phyloP scores from a whole-genome alignment of 2,113 vertebrate species.

The Syngnathus typhle region DNA sequence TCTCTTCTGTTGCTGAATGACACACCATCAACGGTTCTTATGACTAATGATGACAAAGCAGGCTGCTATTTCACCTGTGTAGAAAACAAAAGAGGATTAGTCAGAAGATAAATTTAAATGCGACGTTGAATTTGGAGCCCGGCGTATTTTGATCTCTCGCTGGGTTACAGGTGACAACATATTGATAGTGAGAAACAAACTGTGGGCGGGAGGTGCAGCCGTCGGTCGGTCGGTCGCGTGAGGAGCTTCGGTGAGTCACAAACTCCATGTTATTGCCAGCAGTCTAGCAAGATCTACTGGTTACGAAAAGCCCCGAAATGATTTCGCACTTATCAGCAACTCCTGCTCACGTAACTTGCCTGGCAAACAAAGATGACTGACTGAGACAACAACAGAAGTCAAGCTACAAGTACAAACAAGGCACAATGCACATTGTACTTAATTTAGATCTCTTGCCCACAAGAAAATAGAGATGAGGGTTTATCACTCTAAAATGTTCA shows the following conservation, averaged over 20 bases:
- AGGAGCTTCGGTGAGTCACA: constrained; percentile 47
- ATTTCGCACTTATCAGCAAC: constrained; percentile 33
- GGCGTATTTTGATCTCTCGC: constrained; percentile 15
- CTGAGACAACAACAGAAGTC: constrained; percentile 7
- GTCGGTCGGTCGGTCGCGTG: constrained; percentile 8
- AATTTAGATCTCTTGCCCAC: background rate
- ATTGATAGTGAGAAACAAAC: constrained; percentile 20
- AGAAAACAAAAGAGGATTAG: constrained; percentile 31
- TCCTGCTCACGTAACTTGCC: constrained; percentile 30
- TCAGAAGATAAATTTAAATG: constrained; percentile 22
- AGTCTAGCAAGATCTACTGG: constrained; percentile 44
- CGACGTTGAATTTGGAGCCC: constrained; percentile 3
- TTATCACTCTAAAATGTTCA: background rate
- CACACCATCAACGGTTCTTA: constrained; percentile 18
- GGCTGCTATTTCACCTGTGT: constrained; percentile 45
- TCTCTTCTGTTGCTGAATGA: constrained; percentile 27
- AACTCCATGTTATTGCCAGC: constrained; percentile 53
- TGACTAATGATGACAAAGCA: constrained; percentile 50
- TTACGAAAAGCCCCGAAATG: constrained; percentile 24
- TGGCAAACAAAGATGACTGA: constrained; percentile 11
- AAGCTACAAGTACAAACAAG: constrained; percentile 1
- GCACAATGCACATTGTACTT: background rate
- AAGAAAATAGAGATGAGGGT: background rate
- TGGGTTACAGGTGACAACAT: constrained; percentile 23
- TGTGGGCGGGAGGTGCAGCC: constrained; percentile 5